Evolutionary conservation across 2,797 vertebrate species (phyloP), one percentile per base, ranked within the genome.

Genomic region (Erpetoichthys calabaricus): DNA sequence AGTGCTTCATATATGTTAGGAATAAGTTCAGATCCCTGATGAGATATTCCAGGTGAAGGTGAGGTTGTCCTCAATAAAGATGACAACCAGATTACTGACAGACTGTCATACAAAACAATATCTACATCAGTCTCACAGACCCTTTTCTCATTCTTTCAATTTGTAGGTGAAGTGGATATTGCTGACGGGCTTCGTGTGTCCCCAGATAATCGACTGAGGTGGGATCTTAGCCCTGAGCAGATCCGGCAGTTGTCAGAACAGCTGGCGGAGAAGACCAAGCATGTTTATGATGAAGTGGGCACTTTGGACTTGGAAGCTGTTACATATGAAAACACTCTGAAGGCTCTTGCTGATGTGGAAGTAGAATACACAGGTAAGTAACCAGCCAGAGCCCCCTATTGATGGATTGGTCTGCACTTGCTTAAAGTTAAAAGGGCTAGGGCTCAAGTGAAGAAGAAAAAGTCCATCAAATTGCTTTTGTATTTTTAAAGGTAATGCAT

Each of bases 361-460:
- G 91, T 92, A 45, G 83, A 92, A 0, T 97, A 98, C 67, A 92
- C 92, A 0, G 93, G 93, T 96, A 45, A 8, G 73, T 68, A 10
- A 25, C 25, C 25, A 25, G 25, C 25, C 25, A 25, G 25, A 25
- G 25, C 6, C 6, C 2, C 5, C 6, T 7, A 59, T 10, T 50
- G 2, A 3, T 46, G 54, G n/a, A 43, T 42, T 6, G 42, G 5
- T 4, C 1, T 3, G 44, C n/a, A 44, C 9, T 9, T 7, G 8
- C 9, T 41, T 25, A 25, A 25, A 25, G 25, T 25, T 2, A 25
- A 25, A 25, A 25, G 25, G 25, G 25, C 25, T 25, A 25, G 25
- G 25, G 25, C 25, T 25, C 25, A 25, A 25, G 25, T 25, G 25
- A 25, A 25, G 25, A 25, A 25, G 25, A 25, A 25, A 25, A 25